Conservation (phyloP, 2,113 vertebrate species). For the Butorides virescens region DNA sequence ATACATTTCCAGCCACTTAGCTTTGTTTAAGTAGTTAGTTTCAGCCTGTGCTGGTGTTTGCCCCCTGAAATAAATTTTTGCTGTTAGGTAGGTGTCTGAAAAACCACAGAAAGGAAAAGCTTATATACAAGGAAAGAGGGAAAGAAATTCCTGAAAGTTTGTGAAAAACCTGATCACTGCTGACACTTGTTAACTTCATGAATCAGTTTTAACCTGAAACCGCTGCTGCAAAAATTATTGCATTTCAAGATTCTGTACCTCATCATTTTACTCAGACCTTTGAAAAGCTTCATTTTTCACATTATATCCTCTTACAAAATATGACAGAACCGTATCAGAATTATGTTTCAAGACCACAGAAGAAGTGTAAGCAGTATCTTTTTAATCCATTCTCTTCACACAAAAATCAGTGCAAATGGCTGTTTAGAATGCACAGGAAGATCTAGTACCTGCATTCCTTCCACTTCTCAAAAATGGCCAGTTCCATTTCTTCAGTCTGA, state of each 20-base stretch:
- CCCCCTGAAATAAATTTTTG: constrained; percentile 78
- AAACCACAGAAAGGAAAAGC: neutral
- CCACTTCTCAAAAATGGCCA: constrained; percentile 90
- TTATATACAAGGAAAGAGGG: neutral
- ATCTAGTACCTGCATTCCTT: constrained; percentile 90
- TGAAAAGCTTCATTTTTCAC: neutral
- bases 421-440: neutral
- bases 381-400: neutral
- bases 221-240: neutral
- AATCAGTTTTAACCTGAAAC: neutral
- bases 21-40: constrained; percentile 98
- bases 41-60: constrained; percentile 95
- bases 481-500: constrained; percentile 93
- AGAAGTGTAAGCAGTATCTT: neutral
- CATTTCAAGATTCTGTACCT: neutral
- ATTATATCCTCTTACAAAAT: neutral
- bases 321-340: neutral
- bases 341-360: neutral
- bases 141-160: neutral
- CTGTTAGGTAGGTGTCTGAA: neutral
- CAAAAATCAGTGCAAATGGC: neutral
- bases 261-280: neutral
- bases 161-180: neutral
- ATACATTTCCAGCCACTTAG: constrained; percentile 99
- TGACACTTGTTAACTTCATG: neutral